Conservation (phyloP, 2,888 invertebrate genomes). For the Koerneria pararmatus region DNA sequence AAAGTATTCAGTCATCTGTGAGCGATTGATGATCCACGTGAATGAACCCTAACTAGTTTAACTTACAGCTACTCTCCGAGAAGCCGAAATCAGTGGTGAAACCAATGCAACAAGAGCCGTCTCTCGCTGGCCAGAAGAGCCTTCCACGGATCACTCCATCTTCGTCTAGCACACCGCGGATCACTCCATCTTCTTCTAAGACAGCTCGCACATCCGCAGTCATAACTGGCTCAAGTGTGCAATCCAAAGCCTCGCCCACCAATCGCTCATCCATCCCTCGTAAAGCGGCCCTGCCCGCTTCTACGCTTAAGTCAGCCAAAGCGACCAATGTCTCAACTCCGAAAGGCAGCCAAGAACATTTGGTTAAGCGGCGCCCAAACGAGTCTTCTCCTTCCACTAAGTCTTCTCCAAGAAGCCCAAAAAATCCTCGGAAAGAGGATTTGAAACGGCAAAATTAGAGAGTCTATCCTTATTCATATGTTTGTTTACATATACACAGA, state of each 20-base stretch:
- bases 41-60: conserved; percentile 8
- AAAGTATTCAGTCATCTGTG: no score
- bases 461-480: no score
- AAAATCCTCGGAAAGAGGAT: conserved; percentile 23
- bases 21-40: conserved; percentile 16
- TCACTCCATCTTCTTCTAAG: conserved; percentile 3
- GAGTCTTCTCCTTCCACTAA: no score
- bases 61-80: conserved; percentile 23
- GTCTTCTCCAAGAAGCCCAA: conserved; percentile 24
- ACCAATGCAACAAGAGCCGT: conserved; percentile 50
- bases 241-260: conserved; percentile 7
- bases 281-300: conserved; percentile 11
- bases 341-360: no score
- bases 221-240: not conserved
- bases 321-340: no score
- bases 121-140: conserved; percentile 28
- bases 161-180: not conserved
- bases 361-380: no score
- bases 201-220: not conserved
- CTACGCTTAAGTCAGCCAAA: no score
- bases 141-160: conserved; percentile 17
- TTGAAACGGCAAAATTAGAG: no score
- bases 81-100: conserved; percentile 55
- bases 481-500: no score
- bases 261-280: conserved; percentile 22